Percentiles rank a stretch among this genome's conserved stretches.
phyloP scores from a whole-genome alignment of 2,113 vertebrate species.

The Piaya cayana region DNA sequence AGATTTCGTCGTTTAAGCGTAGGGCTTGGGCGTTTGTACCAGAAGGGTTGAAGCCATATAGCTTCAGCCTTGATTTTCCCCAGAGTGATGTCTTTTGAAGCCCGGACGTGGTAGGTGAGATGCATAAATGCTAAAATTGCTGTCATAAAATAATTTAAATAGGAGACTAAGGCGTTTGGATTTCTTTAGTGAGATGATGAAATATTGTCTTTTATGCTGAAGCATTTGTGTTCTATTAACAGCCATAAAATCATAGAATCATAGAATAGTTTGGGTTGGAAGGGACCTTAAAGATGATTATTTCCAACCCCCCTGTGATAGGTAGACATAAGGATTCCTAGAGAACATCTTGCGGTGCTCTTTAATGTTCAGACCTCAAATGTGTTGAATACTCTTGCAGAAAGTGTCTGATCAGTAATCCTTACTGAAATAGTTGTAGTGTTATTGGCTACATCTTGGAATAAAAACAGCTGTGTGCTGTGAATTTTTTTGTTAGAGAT shows the following conservation, averaged over 20 bases:
- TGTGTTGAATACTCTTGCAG: background rate
- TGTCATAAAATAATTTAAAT: background rate
- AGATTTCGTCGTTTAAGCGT: background rate
- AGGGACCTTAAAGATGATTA: too few relatives aligned
- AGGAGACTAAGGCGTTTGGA: background rate
- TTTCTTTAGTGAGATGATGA: background rate
- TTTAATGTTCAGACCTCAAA: background rate
- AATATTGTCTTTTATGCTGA: rapidly evolving
- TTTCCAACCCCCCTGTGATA: too few relatives aligned
- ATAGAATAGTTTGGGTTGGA: too few relatives aligned
- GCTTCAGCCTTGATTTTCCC: background rate
- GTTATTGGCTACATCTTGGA: background rate
- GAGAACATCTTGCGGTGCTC: background rate
- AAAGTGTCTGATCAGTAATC: background rate
- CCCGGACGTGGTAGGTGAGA: rapidly evolving
- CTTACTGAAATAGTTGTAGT: background rate
- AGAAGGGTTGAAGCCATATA: rapidly evolving
- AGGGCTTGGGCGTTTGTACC: rapidly evolving
- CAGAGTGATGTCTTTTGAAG: background rate
- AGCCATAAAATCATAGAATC: background rate
- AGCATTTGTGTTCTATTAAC: rapidly evolving
- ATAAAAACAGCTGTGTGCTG: background rate
- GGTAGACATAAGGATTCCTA: too few relatives aligned
- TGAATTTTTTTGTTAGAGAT: background rate
- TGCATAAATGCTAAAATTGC: background rate